Evolutionary conservation across 1,140 invertebrate species (phyloP), one percentile per base, ranked within the genome.

Genomic region (Eumeta japonica): DNA sequence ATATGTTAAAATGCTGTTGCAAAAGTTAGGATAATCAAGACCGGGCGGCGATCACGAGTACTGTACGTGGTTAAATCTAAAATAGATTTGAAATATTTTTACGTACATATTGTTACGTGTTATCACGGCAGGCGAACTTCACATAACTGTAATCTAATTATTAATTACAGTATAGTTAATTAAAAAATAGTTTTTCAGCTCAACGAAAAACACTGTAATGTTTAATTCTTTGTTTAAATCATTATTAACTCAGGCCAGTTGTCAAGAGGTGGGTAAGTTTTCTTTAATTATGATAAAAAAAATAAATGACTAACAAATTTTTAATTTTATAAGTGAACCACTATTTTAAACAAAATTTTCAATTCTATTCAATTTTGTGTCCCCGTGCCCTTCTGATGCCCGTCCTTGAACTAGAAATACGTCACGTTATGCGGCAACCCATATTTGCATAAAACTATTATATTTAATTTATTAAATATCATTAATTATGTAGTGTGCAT

Each of bases 221-320:
- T 72, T 68, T 63, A 72, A 66, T 61, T 68, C 64, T 48, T 66
- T 72, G 65, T 59, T 58, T 36, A 62, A 60, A 48, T 62, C 58
- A 54, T 52, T 76, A 55, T 59, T 77, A 50, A 67, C 72, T 58
- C 60, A 68, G 52, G 77, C 72, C 64, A 71, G 66, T 67, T 80
- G 79, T 76, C 78, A 80, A 79, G 79, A 80, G 79, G 79, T 80
- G 74, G 78, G 79, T 80, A 79, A 80, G 77, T 79, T 73, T 75
- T 61, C 45, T 33, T 48, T 46, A 58, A 53, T 50, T 47, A 35
- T n/a, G n/a, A n/a, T n/a, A n/a, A n/a, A n/a, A n/a, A n/a, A n/a
- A n/a, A n/a, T n/a, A n/a, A n/a, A n/a, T n/a, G n/a, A n/a, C n/a
- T n/a, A n/a, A n/a, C n/a, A n/a, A n/a, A n/a, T n/a, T n/a, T n/a